phyloP scores from a whole-genome alignment of 1,140 invertebrate species.

The Asobara japonica region DNA sequence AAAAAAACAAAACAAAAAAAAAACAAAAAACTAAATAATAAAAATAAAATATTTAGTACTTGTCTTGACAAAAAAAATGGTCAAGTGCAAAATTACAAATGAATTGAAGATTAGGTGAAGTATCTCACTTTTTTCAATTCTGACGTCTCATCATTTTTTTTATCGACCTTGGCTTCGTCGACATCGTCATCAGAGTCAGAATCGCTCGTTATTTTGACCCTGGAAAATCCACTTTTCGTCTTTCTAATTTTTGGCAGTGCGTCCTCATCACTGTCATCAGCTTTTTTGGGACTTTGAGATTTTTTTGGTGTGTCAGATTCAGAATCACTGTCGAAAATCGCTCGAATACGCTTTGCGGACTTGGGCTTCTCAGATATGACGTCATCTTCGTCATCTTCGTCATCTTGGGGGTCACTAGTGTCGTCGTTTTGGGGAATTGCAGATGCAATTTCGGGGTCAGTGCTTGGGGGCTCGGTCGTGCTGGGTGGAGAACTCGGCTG shows the following conservation, averaged over 20 bases:
- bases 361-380: background rate
- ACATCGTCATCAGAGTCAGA: constrained; percentile 32
- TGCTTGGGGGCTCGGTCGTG: too few relatives aligned
- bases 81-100: too few relatives aligned
- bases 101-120: background rate
- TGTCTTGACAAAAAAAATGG: too few relatives aligned
- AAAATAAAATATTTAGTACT: too few relatives aligned
- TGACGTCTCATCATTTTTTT: too few relatives aligned
- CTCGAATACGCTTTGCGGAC: background rate
- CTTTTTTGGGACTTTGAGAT: background rate
- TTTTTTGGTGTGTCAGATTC: constrained; percentile 4
- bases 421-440: background rate
- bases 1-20: too few relatives aligned
- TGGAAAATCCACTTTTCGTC: constrained; percentile 11
- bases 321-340: constrained; percentile 17
- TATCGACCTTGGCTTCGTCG: background rate
- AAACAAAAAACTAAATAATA: too few relatives aligned
- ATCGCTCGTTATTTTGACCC: constrained; percentile 36
- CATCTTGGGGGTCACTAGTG: background rate
- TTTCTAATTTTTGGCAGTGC: background rate
- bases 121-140: background rate
- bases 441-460: background rate
- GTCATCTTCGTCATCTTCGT: constrained; percentile 10
- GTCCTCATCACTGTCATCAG: constrained; percentile 6
- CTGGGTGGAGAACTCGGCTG: too few relatives aligned